A percentile compares a stretch with the other conserved stretches of the same genome.
Evolutionary conservation across 2,888 invertebrate species (phyloP).

Genomic region (Carpatolechia fugitivella): DNA sequence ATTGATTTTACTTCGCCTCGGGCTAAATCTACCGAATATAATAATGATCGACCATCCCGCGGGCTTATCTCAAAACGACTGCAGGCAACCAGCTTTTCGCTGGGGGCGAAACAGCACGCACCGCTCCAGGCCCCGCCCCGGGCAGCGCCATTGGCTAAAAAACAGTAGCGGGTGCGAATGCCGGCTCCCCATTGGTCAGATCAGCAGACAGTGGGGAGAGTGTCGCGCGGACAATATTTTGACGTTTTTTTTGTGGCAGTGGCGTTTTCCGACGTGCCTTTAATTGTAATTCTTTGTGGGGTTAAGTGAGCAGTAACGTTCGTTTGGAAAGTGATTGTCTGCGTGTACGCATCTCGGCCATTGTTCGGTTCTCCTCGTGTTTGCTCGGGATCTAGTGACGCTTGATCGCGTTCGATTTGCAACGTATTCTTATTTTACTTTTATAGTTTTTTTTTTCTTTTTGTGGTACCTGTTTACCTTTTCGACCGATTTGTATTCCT

Average conservation of each 20-base stretch:
- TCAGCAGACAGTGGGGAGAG: conserved; percentile 55
- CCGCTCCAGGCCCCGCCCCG: conserved; percentile 74
- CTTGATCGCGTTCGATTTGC: conserved; percentile 33
- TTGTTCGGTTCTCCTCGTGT: conserved; percentile 40
- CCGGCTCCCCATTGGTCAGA: conserved; percentile 66
- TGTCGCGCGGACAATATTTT: conserved; percentile 68
- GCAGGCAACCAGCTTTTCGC: conserved; percentile 78
- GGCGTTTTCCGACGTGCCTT: conserved; percentile 73
- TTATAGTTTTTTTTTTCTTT: neutral
- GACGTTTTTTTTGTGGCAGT: conserved; percentile 72
- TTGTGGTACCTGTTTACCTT: conserved; percentile 29
- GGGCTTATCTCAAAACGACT: conserved; percentile 79
- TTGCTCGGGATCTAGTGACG: conserved; percentile 41
- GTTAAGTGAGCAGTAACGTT: conserved; percentile 73
- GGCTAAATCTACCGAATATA: conserved; percentile 69
- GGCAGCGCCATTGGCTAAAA: conserved; percentile 67
- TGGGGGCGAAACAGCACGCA: conserved; percentile 75
- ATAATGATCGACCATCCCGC: conserved; percentile 78
- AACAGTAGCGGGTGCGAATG: conserved; percentile 55
- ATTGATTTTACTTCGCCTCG: conserved; percentile 65
- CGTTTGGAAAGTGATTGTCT: conserved; percentile 53
- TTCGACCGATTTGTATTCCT: neutral
- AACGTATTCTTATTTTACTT: conserved; percentile 32
- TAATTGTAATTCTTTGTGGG: conserved; percentile 78
- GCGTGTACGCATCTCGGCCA: conserved; percentile 46